Evolutionary conservation across 2,888 invertebrate species (phyloP), one percentile per base, ranked within the genome.

Genomic region (Creontiades dilutus): DNA sequence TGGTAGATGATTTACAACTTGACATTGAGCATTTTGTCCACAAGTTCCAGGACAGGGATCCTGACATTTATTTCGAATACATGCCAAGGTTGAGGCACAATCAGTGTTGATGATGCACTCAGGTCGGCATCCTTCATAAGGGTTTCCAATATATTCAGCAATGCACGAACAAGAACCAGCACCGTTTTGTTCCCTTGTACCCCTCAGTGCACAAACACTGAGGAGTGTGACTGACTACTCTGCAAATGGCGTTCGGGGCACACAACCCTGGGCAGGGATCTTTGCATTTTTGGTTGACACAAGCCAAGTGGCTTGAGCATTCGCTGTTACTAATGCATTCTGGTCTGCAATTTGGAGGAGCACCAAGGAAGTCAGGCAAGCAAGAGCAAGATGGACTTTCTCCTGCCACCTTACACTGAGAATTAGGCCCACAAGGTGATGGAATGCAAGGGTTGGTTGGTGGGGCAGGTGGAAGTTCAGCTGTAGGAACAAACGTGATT

Each of bases 181-280:
- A 90, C 94, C 95, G 92, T 95, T 95, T 93, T 95, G 95, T 92
- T 96, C 93, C 93, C n/a, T 92, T 92, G 90, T 92, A 93, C 28
- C 93, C 93, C 46, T 92, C 89, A 46, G 90, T 86, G 84, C 91
- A 91, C 48, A 90, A 86, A 93, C 96, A 96, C 92, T 96, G 95
- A 12, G 96, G 96, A 92, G 95, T 95, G 92, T 96, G 96, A 92
- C 96, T 96, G 61, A 96, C 95, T 27, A 96, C 96, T 91, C 95
- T 94, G 92, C 97, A 97, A 90, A 95, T 94, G 5, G 97, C 94
- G 92, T 96, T 96, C 91, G 94, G 94, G 46, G 97, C 97, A 93
- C 97, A 97, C 91, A 96, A 95, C 91, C 95, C 95, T 81, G 95
- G 94, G 92, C 97, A 97, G 48, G 96, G 96, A 93, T 96, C 95